Base-by-base conservation (phyloP, 2,888 invertebrate genomes). In the Lochmaea crataegi region DNA sequence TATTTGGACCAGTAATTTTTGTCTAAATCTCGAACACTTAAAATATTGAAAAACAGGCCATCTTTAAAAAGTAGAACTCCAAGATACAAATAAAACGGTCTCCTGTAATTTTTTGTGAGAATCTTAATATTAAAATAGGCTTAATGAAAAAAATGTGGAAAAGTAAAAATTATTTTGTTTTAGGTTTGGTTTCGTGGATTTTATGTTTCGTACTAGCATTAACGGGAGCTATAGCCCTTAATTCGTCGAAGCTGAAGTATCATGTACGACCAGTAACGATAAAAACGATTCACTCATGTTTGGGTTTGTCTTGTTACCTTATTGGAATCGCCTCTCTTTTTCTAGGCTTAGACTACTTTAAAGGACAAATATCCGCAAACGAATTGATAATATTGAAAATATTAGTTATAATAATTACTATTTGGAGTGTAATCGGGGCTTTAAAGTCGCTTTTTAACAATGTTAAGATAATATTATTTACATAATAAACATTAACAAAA, bases 131-230 rank as follows among this genome's bases (percentile, higher is more conserved):
- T 1, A 32, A 26, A 2, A 26, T 26, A 26, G 26, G 26, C n/a
- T n/a, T n/a, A n/a, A n/a, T 32, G 5, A 32, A 2, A 32, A 7
- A 32, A 32, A 32, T 7, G 6, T 2, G 2, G 1, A 7, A 32
- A 32, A 32, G 7, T 32, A 7, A 32, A 32, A 32, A 32, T 32
- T 32, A 38, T 38, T 38, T 38, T 38, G 32, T 77, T 80, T 68
- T 58, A 82, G 82, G 81, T 65, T 63, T 82, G 51, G 75, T 75
- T 9, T 82, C 82, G 18, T 81, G 81, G 82, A 68, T 82, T 18
- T 71, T 80, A 12, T 73, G 79, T 5, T 63, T 82, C 48, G 57
- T 79, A 2, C 80, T 82, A 11, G 71, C 78, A 38, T 12, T 79
- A 9, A 65, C 77, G 5, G 82, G 82, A 61, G 14, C 80, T 16